phyloP scores from a whole-genome alignment of 2,113 vertebrate species.

The Columbina picui region DNA sequence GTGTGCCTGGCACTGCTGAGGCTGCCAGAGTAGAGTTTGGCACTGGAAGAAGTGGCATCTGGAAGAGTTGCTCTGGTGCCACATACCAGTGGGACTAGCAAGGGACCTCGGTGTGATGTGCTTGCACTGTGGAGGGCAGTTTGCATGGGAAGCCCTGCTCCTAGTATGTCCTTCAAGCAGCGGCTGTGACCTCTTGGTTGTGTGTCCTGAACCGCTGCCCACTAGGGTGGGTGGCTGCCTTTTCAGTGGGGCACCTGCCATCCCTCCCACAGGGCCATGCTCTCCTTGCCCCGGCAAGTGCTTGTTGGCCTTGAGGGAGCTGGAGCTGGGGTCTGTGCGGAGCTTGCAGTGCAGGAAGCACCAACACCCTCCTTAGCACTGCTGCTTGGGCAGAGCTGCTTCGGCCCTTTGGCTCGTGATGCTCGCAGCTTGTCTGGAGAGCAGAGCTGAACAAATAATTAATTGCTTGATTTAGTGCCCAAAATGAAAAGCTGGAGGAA shows the following conservation, averaged over 20 bases:
- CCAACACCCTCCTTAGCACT: not conserved
- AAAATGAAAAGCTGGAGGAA: not conserved
- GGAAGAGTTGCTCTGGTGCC: not conserved
- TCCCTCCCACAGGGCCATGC: not conserved
- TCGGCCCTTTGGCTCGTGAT: not conserved
- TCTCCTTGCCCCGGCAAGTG: not conserved
- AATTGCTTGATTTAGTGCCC: slow-evolving; percentile 39
- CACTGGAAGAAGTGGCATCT: not conserved
- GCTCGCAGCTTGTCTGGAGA: not conserved
- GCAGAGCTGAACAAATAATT: slow-evolving; percentile 28
- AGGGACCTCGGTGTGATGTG: not conserved
- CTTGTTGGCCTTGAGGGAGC: not conserved
- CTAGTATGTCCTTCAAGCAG: not conserved
- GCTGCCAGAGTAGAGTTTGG: not conserved
- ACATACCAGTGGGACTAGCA: not conserved
- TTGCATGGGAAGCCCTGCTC: not conserved
- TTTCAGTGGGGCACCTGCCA: not conserved
- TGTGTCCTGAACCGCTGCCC: not conserved
- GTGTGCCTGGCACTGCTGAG: not conserved
- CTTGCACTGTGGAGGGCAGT: not conserved
- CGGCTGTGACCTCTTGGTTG: not conserved
- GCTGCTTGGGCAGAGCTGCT: not conserved
- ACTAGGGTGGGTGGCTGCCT: rapidly evolving
- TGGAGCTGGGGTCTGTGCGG: not conserved
- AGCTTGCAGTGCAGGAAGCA: not conserved